Conservation (phyloP, 2,888 invertebrate species). For the Amphiduros pacificus region DNA sequence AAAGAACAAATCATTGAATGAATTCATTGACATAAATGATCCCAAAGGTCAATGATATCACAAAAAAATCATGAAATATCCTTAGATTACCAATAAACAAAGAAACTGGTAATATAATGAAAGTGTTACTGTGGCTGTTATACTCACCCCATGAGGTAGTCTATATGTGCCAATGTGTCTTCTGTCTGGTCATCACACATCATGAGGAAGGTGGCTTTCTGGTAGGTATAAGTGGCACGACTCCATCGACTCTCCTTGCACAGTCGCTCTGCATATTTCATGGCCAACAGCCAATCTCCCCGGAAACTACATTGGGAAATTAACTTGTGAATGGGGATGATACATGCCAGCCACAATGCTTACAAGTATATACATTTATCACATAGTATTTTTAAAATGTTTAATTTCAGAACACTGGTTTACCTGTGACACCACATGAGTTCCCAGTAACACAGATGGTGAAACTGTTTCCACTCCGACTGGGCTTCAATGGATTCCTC, state of each 20-base stretch:
- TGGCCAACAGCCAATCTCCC: constrained; percentile 78
- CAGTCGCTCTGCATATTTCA: constrained; percentile 72
- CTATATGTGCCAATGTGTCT: constrained; percentile 63
- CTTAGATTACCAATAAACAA: no score
- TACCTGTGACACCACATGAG: constrained; percentile 69
- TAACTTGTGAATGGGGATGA: no score
- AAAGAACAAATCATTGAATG: no score
- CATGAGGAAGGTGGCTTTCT: constrained; percentile 80
- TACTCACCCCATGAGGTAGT: constrained; percentile 71
- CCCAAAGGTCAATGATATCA: no score
- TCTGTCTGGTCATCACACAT: constrained; percentile 67
- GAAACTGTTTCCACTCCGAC: constrained; percentile 33
- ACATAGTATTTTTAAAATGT: no score
- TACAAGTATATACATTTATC: constrained; percentile 77
- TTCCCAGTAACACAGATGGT: constrained; percentile 37
- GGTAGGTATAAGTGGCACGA: constrained; percentile 86
- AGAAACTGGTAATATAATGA: no score
- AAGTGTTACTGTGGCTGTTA: no score
- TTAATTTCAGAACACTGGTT: no score
- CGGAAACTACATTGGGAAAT: constrained; percentile 50
- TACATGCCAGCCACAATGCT: constrained; percentile 84
- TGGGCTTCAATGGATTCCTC: constrained; percentile 65
- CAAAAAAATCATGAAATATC: no score
- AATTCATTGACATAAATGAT: no score
- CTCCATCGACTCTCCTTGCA: constrained; percentile 87